Evolutionary conservation across 2,888 invertebrate species (phyloP), one percentile per base, ranked within the genome.

Genomic region (Acleris sparsana): DNA sequence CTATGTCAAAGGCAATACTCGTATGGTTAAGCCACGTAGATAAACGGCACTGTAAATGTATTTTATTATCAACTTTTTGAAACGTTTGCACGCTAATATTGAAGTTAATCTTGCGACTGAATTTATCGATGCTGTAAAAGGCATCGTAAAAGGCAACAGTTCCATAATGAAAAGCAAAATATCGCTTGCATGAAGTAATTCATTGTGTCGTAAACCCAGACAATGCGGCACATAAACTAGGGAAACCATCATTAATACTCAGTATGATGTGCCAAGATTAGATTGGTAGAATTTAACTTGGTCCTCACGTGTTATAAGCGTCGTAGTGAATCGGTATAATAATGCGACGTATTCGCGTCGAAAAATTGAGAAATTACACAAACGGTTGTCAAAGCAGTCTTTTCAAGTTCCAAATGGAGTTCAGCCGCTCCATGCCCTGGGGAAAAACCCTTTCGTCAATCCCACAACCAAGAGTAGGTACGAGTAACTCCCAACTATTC

Each of bases 191-290:
- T 29, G 48, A 49, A 53, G 33, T 22, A 49, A 55, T 49, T 60
- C 53, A 55, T 55, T 25, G 17, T 55, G 51, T 65, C 60, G 55
- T 60, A 44, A 65, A 56, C 13, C 49, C 65, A 55, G 60, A 65
- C 44, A 55, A 65, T 49, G 44, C 22, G 25, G 25, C 55, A 51
- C 65, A 51, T 65, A 65, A 65, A 65, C 55, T 5, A 43, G 53
- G 53, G 29, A 51, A 58, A 44, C 55, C 33, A 60, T 60, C 33
- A 51, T 65, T 46, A 20, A 29, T 44, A 65, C 57, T 64, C 18
- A 16, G 5, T 29, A 39, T 25, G 64, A 59, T 64, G 39, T 53
- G 52, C n/a, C 17, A 22, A 46, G 43, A 44, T 22, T 43, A 51
- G 51, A 55, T 60, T 65, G 51, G 55, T n/a, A 44, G n/a, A 65